Percentiles rank a stretch among this genome's conserved stretches.
Evolutionary conservation across 2,113 vertebrate genomes (phyloP).

Genomic region (Lampris megalopsis): DNA sequence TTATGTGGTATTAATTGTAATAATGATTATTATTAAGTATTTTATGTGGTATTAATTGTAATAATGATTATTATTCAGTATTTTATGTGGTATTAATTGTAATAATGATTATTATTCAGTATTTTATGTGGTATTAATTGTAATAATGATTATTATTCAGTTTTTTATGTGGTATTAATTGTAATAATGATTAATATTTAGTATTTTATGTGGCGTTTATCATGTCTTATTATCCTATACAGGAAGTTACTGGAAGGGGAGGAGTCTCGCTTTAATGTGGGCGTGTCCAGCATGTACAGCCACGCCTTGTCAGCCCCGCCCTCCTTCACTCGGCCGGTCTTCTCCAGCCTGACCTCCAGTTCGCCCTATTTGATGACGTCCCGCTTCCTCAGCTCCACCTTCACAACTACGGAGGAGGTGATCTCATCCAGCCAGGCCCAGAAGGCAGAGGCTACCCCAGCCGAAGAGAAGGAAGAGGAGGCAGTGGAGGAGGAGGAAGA

Average conservation of each 20-base stretch:
- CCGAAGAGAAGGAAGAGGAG: slow-evolving; percentile 57
- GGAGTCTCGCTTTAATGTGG: slow-evolving; percentile 92
- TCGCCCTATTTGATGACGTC: slow-evolving; percentile 87
- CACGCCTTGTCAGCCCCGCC: slow-evolving; percentile 75
- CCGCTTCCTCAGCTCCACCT: slow-evolving; percentile 83
- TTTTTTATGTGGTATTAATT: neutral
- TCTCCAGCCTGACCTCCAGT: slow-evolving; percentile 83
- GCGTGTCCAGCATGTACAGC: slow-evolving; percentile 86
- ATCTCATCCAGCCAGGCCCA: slow-evolving; percentile 85
- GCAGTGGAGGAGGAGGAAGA: slow-evolving; percentile 26
- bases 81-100: too few species aligned
- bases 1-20: too few species aligned
- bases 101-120: too few species aligned
- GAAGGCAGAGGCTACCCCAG: slow-evolving; percentile 85
- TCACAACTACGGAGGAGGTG: slow-evolving; percentile 88
- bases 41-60: too few species aligned
- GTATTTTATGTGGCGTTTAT: too few species aligned
- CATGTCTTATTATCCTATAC: slow-evolving; percentile 10
- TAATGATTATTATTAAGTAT: too few species aligned
- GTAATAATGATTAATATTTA: too few species aligned
- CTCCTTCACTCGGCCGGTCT: slow-evolving; percentile 83
- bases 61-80: too few species aligned
- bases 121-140: too few species aligned
- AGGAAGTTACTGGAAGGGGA: slow-evolving; percentile 97
- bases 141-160: neutral